A percentile compares a stretch with the other conserved stretches of the same genome.
Conservation (phyloP, 2,797 vertebrate species). For the Tenualosa ilisha region DNA sequence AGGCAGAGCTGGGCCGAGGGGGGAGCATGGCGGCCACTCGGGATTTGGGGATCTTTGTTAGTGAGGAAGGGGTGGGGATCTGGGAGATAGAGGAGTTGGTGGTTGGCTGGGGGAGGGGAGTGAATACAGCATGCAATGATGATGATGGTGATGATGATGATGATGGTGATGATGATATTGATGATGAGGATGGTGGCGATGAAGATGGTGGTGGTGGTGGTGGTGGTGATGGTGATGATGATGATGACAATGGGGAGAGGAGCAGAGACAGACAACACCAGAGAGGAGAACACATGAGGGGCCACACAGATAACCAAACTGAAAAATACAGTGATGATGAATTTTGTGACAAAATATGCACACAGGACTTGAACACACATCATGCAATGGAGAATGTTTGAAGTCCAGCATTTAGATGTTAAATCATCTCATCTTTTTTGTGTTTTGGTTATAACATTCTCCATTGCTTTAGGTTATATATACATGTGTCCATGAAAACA, state of each 20-base stretch:
- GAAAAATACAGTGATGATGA: neutral
- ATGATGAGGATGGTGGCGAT: constrained; percentile 39
- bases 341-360: neutral
- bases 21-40: constrained; percentile 69
- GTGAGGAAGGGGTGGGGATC: constrained; percentile 76
- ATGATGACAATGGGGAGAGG: neutral
- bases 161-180: too few species aligned
- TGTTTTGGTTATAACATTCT: neutral
- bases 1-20: constrained; percentile 76
- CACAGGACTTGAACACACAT: neutral
- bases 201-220: neutral
- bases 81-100: constrained; percentile 63
- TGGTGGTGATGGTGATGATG: too few species aligned
- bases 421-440: neutral
- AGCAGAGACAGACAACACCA: neutral
- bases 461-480: constrained; percentile 11
- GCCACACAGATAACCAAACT: neutral
- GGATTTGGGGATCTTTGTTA: constrained; percentile 90
- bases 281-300: constrained; percentile 12
- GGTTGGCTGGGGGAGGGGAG: constrained; percentile 38
- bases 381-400: neutral
- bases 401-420: neutral
- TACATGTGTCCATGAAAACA: neutral
- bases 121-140: constrained; percentile 46
- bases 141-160: constrained; percentile 35